Evolutionary conservation across 1,140 invertebrate species (phyloP), one percentile per base, ranked within the genome.

Genomic region (Aphelinus atriplicis): DNA sequence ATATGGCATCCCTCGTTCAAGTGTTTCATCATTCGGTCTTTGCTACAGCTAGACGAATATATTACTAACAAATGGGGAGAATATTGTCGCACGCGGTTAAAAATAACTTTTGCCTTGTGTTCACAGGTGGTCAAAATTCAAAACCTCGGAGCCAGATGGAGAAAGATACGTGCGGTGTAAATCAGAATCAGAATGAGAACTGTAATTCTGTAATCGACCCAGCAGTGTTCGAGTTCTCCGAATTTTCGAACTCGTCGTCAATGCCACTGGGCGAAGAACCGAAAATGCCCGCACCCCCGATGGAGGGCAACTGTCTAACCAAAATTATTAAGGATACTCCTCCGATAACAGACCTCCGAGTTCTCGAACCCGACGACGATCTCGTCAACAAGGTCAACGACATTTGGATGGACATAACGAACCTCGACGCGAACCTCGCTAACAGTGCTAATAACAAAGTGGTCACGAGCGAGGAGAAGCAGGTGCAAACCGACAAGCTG

Each of bases 261-360:
- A 81, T 76, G 60, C 80, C 80, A 53, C 56, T 83, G 3, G 71
- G 45, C 7, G 81, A 81, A 45, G 81, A 82, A 53, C 74, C 80
- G 3, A 80, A 74, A 71, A 81, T 83, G 63, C 78, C 79, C 26
- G 77, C 78, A 0, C 71, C 74, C 7, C 78, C 82, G 5, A 83
- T 83, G 77, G 83, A 84, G 50, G 81, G 77, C 1, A 82, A 84
- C 53, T 81, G 78, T 70, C 72, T 83, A 26, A 81, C 80, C 1
- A 84, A 83, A 75, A 77, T 84, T 2, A 79, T 83, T 2, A 84
- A 82, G 61, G 79, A 82, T 51, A 80, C 80, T 43, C 46, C 80
- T 45, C 81, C 83, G 5, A 81, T 83, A 56, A 80, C 79, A 2
- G 79, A 81, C 64, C 46, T 84, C 4, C 80, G 80, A 64, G 73